Evolutionary conservation across 2,888 invertebrate species (phyloP).

Genomic region (Amaurobius ferox): DNA sequence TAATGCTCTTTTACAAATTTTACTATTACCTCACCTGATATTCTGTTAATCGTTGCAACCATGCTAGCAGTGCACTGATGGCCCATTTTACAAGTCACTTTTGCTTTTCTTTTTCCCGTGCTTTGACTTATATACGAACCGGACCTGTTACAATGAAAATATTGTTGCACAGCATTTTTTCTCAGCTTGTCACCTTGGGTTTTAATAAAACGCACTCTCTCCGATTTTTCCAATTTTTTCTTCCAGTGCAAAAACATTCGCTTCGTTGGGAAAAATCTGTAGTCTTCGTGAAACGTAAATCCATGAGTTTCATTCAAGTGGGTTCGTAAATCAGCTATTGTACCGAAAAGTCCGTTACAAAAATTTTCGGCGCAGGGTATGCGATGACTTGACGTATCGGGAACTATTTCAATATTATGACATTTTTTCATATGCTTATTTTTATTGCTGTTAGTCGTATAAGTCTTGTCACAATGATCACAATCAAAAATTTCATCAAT

Average conservation of each 20-base stretch:
- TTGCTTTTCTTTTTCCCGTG: slow-evolving; percentile 65
- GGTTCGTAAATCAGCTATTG: slow-evolving; percentile 50
- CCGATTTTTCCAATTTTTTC: slow-evolving; percentile 56
- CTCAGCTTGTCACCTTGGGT: slow-evolving; percentile 64
- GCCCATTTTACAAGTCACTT: slow-evolving; percentile 65
- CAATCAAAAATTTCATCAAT: slow-evolving; percentile 52
- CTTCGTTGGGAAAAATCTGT: slow-evolving; percentile 60
- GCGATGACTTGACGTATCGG: slow-evolving; percentile 57
- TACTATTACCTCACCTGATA: slow-evolving; percentile 65
- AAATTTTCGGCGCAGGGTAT: slow-evolving; percentile 64
- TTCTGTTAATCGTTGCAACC: slow-evolving; percentile 63
- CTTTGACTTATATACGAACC: slow-evolving; percentile 67
- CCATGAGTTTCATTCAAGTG: slow-evolving; percentile 54
- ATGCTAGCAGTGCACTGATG: slow-evolving; percentile 67
- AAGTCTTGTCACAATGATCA: slow-evolving; percentile 48
- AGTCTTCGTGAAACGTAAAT: slow-evolving; percentile 59
- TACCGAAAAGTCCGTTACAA: slow-evolving; percentile 61
- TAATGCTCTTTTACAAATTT: slow-evolving; percentile 68
- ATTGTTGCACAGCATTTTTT: slow-evolving; percentile 67
- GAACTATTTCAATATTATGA: slow-evolving; percentile 57
- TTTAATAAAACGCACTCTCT: slow-evolving; percentile 63
- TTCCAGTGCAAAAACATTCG: slow-evolving; percentile 61
- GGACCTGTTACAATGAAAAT: slow-evolving; percentile 63
- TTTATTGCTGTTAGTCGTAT: slow-evolving; percentile 59
- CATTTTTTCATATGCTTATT: slow-evolving; percentile 65